Percentiles rank a stretch among this genome's conserved stretches.
phyloP scores from a whole-genome alignment of 2,797 vertebrate genomes.

The Sebastes taczanowskii region DNA sequence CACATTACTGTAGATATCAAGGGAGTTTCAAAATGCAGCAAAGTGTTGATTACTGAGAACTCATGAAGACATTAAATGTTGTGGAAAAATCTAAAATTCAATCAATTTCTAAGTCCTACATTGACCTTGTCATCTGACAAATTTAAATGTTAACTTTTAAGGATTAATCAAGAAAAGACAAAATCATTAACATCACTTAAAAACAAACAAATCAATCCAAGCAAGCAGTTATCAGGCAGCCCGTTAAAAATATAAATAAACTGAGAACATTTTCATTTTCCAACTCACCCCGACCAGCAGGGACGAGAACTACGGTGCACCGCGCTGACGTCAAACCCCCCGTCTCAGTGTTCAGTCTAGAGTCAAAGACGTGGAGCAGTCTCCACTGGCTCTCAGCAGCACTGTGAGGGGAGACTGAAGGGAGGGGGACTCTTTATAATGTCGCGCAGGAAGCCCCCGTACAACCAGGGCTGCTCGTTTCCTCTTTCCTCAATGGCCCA shows the following conservation, averaged over 20 bases:
- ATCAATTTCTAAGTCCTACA: background rate
- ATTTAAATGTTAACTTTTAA: background rate
- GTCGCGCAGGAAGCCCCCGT: constrained; percentile 81
- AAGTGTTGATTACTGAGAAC: background rate
- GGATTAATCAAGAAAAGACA: background rate
- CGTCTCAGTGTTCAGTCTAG: constrained; percentile 49
- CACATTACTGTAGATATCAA: background rate
- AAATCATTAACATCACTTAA: background rate
- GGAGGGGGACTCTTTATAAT: constrained; percentile 82
- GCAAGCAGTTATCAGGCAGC: background rate
- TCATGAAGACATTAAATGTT: background rate
- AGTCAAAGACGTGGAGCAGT: constrained; percentile 48
- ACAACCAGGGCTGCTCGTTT: constrained; percentile 76
- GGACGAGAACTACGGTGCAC: constrained; percentile 79
- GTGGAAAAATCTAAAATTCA: background rate
- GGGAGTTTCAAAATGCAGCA: background rate
- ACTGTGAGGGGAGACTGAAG: constrained; percentile 48
- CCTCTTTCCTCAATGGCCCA: constrained; percentile 84
- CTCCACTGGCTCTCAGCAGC: constrained; percentile 58
- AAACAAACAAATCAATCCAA: background rate
- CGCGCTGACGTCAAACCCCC: constrained; percentile 57
- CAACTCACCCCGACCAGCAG: constrained; percentile 88
- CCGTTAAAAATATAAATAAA: background rate
- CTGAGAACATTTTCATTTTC: background rate
- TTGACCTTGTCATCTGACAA: background rate